These are phyloP conservation scores for Montipora sp. DNA, from an alignment of 64 coral and sea anemone genomes.

Conservation along the genomic window DNA sequence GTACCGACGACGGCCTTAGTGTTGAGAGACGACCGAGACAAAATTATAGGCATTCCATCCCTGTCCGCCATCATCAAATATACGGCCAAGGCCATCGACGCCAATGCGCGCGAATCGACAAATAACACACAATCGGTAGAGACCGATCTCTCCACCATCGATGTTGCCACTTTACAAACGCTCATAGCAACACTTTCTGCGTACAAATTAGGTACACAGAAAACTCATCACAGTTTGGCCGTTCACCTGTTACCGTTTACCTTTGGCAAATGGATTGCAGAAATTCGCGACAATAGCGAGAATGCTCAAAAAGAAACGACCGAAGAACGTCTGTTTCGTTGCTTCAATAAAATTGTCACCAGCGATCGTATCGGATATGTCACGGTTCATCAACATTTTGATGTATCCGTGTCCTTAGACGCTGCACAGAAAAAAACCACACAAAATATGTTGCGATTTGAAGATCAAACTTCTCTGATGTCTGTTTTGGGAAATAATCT, in stretches of 20 bases:
- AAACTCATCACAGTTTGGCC: background rate
- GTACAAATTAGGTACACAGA: background rate
- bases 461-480: background rate
- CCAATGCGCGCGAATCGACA: background rate
- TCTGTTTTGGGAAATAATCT: background rate
- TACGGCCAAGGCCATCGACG: background rate
- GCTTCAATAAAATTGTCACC: background rate
- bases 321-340: background rate
- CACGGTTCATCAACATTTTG: background rate
- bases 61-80: background rate
- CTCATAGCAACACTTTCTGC: background rate
- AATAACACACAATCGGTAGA: background rate
- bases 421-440: background rate
- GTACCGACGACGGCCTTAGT: background rate
- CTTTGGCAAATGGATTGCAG: background rate
- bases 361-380: background rate
- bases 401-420: background rate
- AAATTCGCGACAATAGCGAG: background rate
- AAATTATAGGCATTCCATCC: background rate
- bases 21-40: background rate
- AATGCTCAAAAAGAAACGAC: background rate
- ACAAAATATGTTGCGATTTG: background rate
- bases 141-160: too few species aligned
- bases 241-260: background rate
- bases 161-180: too few species aligned